Evolutionary conservation across 2,113 vertebrate species (phyloP), one percentile per base, ranked within the genome.

Genomic region (Ciconia maguari): DNA sequence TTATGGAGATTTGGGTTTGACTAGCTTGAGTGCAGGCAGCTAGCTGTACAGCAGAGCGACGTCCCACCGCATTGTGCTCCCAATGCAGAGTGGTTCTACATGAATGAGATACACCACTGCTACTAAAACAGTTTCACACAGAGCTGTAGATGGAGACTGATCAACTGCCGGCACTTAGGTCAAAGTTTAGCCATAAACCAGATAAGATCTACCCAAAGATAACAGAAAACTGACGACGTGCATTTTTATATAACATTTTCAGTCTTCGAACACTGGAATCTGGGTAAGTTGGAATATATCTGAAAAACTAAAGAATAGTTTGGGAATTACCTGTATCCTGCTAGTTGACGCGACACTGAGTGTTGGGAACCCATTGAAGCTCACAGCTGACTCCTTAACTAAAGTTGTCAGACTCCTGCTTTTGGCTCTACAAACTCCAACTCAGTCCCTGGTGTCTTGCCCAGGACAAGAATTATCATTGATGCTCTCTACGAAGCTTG

Each of bases 21-120:
- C 11, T 6, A 38, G 55, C 72, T 42, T 14, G 30, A 18, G 32
- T 3, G 14, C 29, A 66, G 29, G 42, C 57, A 64, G 25, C 7
- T 24, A 19, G 38, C 30, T 14, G 74, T 24, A 48, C 6, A 6
- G 14, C 41, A 30, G 55, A 62, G 62, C 2, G 1, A 72, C 2
- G 1, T 60, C 38, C 44, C 18, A 4, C 46, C 3, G 1, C 49
- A 9, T 6, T 0, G 1, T 5, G 11, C 49, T 44, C 42, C 55
- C 36, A 5, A 3, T 0, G 10, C 16, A 13, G 22, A 11, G 42
- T 1, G 8, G 44, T 9, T 71, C 72, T 8, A 42, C 52, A 4
- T 0, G 1, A 48, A 41, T 0, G 2, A 60, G 48, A 57, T 21
- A 34, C 25, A 32, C 20, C 13, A 34, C 30, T 10, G n/a, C 15